Conservation (phyloP, 2,113 vertebrate genomes). For the Platycercus adscitus region DNA sequence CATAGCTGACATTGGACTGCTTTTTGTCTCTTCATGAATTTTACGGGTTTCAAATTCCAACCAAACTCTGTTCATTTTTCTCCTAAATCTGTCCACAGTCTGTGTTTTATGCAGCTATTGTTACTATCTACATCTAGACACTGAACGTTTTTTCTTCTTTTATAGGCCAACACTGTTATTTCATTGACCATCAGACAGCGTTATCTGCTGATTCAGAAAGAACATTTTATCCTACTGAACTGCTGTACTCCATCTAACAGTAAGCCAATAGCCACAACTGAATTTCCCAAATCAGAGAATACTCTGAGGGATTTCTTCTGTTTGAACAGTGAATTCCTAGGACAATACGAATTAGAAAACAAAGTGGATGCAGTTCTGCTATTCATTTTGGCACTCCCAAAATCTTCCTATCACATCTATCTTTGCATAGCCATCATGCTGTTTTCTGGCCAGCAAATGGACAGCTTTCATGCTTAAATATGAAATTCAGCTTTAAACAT, state of each 20-base stretch:
- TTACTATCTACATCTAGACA: background rate
- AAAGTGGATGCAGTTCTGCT: background rate
- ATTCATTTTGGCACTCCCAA: background rate
- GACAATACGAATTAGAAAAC: slow-evolving; percentile 34
- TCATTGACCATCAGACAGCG: background rate
- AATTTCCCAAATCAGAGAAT: slow-evolving; percentile 26
- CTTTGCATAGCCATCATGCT: background rate
- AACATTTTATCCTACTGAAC: background rate
- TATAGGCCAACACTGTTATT: background rate
- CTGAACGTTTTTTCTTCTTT: background rate
- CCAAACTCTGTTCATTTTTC: background rate
- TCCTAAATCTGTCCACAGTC: background rate
- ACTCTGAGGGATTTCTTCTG: slow-evolving; percentile 32
- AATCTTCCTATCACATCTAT: background rate
- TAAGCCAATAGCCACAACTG: background rate
- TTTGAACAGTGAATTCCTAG: slow-evolving; percentile 27
- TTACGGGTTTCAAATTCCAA: background rate
- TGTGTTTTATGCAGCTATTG: background rate
- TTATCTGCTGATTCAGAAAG: background rate
- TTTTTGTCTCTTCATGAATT: background rate
- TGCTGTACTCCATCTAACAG: background rate
- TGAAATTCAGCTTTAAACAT: background rate
- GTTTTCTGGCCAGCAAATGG: background rate
- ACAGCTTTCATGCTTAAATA: background rate
- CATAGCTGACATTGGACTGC: fast-evolving